phyloP scores from a whole-genome alignment of 2,797 vertebrate species.

The Chelidonichthys spinosus region DNA sequence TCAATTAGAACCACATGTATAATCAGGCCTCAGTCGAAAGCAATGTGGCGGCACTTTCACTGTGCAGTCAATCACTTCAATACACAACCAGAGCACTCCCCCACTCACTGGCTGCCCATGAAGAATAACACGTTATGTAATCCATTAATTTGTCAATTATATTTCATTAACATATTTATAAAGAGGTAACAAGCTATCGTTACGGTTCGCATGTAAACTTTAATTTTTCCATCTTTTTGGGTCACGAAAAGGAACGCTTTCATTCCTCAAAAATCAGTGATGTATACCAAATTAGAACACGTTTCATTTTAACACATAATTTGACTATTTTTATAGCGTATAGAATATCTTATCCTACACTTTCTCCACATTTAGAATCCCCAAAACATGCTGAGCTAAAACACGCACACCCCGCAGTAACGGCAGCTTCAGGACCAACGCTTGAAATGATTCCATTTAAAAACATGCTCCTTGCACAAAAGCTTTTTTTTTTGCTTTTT shows the following conservation, averaged over 20 bases:
- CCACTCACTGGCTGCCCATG: constrained; percentile 33
- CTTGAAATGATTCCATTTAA: constrained; percentile 52
- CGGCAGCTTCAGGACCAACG: constrained; percentile 48
- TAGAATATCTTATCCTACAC: not conserved
- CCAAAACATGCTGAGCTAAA: constrained; percentile 18
- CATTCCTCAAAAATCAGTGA: constrained; percentile 6
- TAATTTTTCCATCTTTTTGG: constrained; percentile 1
- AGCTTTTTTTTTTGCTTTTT: not conserved
- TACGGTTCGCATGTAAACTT: constrained; percentile 1
- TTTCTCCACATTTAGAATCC: constrained; percentile 26
- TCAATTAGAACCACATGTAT: constrained; percentile 89
- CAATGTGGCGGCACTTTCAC: constrained; percentile 69
- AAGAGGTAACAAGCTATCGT: constrained; percentile 14
- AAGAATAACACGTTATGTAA: constrained; percentile 51
- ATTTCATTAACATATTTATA: constrained; percentile 48
- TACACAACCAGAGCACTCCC: constrained; percentile 44
- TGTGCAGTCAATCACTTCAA: constrained; percentile 67
- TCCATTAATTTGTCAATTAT: constrained; percentile 49
- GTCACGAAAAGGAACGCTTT: not conserved
- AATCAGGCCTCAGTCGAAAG: constrained; percentile 79
- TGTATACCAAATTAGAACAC: not conserved
- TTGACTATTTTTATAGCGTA: constrained; percentile 11
- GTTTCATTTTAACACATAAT: constrained; percentile 27
- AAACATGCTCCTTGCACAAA: constrained; percentile 20
- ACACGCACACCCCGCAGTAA: constrained; percentile 26